phyloP scores from a whole-genome alignment of 2,888 invertebrate species.

The Galerucella calmariensis region DNA sequence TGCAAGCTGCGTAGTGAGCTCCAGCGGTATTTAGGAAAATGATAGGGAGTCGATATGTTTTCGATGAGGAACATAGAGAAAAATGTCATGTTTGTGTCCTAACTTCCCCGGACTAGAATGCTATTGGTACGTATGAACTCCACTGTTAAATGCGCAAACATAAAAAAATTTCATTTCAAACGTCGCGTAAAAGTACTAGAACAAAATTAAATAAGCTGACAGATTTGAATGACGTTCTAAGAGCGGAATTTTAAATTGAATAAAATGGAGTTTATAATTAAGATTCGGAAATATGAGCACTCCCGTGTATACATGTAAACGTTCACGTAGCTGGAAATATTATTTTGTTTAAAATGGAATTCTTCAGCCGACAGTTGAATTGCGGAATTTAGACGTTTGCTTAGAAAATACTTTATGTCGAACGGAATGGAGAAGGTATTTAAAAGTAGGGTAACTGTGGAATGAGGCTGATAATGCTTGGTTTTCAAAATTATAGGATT shows the following conservation, averaged over 20 bases:
- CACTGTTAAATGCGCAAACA: not conserved
- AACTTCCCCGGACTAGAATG: not conserved
- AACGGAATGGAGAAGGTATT: conserved; percentile 3
- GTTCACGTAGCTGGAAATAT: not conserved
- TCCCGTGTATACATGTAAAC: conserved; percentile 1
- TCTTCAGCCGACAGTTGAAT: conserved; percentile 4
- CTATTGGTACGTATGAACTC: not conserved
- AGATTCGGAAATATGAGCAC: not conserved
- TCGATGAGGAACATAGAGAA: no score
- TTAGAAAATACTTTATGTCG: conserved; percentile 1
- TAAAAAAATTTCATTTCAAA: not conserved
- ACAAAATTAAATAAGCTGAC: not conserved
- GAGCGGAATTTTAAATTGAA: not conserved
- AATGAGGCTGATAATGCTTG: not conserved
- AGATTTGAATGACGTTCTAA: conserved; percentile 4
- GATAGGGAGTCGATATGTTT: no score
- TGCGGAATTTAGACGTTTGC: conserved; percentile 5
- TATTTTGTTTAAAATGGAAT: conserved; percentile 6
- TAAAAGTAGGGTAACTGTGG: not conserved
- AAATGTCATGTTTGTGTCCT: no score
- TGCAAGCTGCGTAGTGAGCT: no score
- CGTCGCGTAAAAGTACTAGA: not conserved
- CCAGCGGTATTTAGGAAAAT: no score
- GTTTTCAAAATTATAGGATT: not conserved
- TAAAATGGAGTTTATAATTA: not conserved